Percentiles rank a stretch among this genome's conserved stretches.
These are phyloP conservation scores for Fratercula arctica DNA, from an alignment of 2,797 vertebrate genomes.

Conservation along the genomic window DNA sequence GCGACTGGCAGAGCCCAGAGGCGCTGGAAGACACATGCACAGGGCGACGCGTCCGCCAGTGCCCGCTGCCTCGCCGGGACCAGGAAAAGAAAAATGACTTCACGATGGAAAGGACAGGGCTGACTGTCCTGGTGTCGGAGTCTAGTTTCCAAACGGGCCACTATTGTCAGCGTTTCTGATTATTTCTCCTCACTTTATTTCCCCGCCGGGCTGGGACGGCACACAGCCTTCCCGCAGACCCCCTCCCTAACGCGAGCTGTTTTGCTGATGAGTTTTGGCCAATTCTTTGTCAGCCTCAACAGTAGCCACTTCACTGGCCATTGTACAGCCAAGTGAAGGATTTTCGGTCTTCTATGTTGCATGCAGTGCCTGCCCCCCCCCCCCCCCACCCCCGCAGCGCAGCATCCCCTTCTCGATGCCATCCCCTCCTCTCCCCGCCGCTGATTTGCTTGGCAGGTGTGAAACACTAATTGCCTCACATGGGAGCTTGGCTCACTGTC, in stretches of 20 bases:
- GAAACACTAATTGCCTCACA: conserved; percentile 85
- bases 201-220: not conserved
- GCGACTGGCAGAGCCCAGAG: not conserved
- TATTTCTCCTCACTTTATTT: not conserved
- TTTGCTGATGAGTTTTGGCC: not conserved
- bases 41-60: not conserved
- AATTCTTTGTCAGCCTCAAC: not conserved
- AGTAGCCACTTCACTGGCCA: not conserved
- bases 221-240: not conserved
- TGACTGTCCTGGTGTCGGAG: too few relatives aligned
- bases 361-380: too few relatives aligned
- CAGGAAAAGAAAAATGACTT: not conserved
- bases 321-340: not conserved
- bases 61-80: not conserved
- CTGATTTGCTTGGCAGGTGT: conserved; percentile 82
- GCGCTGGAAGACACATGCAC: not conserved
- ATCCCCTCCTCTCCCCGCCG: conserved; percentile 37
- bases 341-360: not conserved
- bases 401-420: not conserved
- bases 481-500: conserved; percentile 76
- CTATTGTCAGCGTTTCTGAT: rapidly evolving
- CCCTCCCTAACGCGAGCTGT: rapidly evolving
- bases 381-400: not conserved
- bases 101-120: not conserved
- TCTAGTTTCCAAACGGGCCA: not conserved